Conservation (phyloP, 23 tunicate species). For the Ciona savignyi region DNA sequence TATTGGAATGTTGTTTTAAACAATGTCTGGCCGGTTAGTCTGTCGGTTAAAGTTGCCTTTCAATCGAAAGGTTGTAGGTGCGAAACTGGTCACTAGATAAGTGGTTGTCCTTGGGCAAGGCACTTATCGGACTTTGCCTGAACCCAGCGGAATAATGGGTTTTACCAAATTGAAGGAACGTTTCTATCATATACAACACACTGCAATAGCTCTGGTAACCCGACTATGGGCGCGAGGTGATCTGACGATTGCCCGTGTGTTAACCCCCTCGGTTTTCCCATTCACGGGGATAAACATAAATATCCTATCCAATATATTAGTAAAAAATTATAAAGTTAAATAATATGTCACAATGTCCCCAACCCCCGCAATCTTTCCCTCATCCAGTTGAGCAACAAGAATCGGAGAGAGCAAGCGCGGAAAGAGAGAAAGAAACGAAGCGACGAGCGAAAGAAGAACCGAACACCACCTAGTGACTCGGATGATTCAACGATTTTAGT, state of each 20-base stretch:
- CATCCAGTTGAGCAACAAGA: constrained; percentile 57
- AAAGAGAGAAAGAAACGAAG: constrained; percentile 45
- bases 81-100: too few species aligned
- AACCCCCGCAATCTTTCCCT: neutral
- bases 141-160: neutral
- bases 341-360: neutral
- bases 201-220: neutral
- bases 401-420: constrained; percentile 42
- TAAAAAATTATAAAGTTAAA: too few species aligned
- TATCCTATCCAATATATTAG: too few species aligned
- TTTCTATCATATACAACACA: neutral
- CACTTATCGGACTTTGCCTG: neutral
- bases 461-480: constrained; percentile 39
- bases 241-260: too few species aligned
- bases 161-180: neutral
- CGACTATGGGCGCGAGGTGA: neutral
- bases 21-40: too few species aligned
- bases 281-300: neutral
- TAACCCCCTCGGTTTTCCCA: neutral
- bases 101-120: neutral
- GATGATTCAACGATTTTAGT: constrained; percentile 56
- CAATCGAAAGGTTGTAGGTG: neutral
- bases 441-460: constrained; percentile 45
- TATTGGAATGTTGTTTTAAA: too few species aligned
- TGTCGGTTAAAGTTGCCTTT: too few species aligned